Evolutionary conservation across 37 sponge, comb jelly and placozoan species (phyloP).

Genomic region (Halichondria panicea): DNA sequence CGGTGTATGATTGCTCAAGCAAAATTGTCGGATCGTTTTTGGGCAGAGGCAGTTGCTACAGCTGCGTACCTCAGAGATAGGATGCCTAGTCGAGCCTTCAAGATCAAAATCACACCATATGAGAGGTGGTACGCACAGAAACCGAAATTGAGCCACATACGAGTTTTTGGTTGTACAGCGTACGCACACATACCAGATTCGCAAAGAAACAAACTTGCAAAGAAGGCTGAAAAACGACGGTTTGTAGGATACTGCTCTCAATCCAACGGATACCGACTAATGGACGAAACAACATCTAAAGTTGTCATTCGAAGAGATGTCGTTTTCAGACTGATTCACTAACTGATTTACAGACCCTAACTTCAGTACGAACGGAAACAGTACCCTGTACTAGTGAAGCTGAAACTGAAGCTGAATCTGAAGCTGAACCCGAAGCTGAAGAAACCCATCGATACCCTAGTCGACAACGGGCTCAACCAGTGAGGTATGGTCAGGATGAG

Average conservation of each 20-base stretch:
- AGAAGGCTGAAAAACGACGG: slow-evolving; percentile 32
- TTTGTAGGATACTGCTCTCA: slow-evolving; percentile 33
- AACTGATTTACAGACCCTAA: too few species aligned
- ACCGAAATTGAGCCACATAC: slow-evolving; percentile 34
- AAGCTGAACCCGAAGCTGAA: too few species aligned
- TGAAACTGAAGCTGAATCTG: too few species aligned
- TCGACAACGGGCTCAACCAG: slow-evolving; percentile 9
- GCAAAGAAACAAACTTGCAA: slow-evolving; percentile 31
- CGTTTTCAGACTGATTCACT: slow-evolving; percentile 19
- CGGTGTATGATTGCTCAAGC: slow-evolving; percentile 53
- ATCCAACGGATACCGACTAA: slow-evolving; percentile 24
- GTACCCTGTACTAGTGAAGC: too few species aligned
- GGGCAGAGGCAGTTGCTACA: slow-evolving; percentile 62
- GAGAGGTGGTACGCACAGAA: slow-evolving; percentile 26
- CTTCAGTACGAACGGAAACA: too few species aligned
- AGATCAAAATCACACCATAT: slow-evolving; percentile 26
- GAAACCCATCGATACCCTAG: background rate
- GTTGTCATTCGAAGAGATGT: slow-evolving; percentile 24
- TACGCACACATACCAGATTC: slow-evolving; percentile 50
- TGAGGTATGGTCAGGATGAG: too few species aligned
- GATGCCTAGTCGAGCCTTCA: slow-evolving; percentile 14
- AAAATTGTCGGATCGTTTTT: slow-evolving; percentile 29
- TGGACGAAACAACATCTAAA: slow-evolving; percentile 18
- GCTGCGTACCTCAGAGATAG: slow-evolving; percentile 47
- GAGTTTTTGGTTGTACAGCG: slow-evolving; percentile 56